A percentile compares a stretch with the other conserved stretches of the same genome.
phyloP scores from a whole-genome alignment of 2,113 vertebrate genomes.

The Grammomys dolichurus region DNA sequence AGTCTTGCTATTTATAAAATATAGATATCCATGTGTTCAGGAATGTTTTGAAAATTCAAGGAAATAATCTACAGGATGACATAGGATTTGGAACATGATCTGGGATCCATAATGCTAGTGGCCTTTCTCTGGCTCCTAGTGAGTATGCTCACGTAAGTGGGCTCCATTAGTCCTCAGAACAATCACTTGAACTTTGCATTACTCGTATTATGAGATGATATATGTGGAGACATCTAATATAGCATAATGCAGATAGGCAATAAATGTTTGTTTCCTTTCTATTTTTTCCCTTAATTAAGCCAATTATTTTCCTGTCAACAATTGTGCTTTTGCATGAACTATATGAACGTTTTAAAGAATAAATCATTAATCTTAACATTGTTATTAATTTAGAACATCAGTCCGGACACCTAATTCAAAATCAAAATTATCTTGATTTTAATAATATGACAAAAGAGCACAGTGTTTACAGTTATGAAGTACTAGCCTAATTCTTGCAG shows the following conservation, averaged over 20 bases:
- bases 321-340: slow-evolving; percentile 70
- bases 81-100: background rate
- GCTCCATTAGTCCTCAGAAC: slow-evolving; percentile 52
- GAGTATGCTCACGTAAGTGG: background rate
- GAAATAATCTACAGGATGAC: slow-evolving; percentile 43
- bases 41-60: slow-evolving; percentile 49
- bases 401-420: slow-evolving; percentile 47
- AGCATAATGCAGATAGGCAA: slow-evolving; percentile 66
- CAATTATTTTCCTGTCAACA: slow-evolving; percentile 70
- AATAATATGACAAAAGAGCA: slow-evolving; percentile 73
- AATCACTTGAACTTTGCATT: slow-evolving; percentile 36
- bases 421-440: slow-evolving; percentile 72
- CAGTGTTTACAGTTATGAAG: slow-evolving; percentile 63
- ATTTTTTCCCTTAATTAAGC: slow-evolving; percentile 69
- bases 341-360: slow-evolving; percentile 71
- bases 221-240: slow-evolving; percentile 57
- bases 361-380: slow-evolving; percentile 63
- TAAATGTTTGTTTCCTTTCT: slow-evolving; percentile 71
- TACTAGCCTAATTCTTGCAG: slow-evolving; percentile 55
- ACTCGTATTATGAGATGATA: slow-evolving; percentile 42
- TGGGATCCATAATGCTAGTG: background rate
- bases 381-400: slow-evolving; percentile 70
- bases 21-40: background rate
- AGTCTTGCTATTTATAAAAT: slow-evolving; percentile 41
- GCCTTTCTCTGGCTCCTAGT: background rate